phyloP scores from a whole-genome alignment of 2,797 vertebrate species.

The Octomys mimax region DNA sequence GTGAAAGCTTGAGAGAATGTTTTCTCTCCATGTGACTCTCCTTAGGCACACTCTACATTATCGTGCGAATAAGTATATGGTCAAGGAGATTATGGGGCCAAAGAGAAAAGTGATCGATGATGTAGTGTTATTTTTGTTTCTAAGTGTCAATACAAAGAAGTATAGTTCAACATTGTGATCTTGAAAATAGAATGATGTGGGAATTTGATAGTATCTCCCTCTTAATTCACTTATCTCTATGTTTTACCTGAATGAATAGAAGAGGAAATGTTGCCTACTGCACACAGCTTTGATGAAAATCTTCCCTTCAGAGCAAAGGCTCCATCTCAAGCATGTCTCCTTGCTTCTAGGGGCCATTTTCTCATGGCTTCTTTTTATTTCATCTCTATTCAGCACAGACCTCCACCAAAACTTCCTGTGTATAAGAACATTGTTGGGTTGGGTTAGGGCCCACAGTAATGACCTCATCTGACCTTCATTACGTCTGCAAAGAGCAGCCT shows the following conservation, averaged over 20 bases:
- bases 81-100: no score
- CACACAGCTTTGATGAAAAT: neutral
- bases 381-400: neutral
- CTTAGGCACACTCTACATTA: no score
- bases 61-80: no score
- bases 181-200: neutral
- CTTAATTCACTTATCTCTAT: conserved; percentile 5
- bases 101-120: neutral
- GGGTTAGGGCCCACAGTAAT: neutral
- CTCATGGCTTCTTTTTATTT: neutral
- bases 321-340: neutral
- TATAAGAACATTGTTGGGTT: neutral
- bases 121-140: neutral
- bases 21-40: no score
- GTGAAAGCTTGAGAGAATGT: no score
- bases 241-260: neutral
- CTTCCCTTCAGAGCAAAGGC: neutral
- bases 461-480: neutral
- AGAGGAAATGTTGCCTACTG: neutral
- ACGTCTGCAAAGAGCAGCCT: neutral
- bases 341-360: neutral
- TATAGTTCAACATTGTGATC: neutral
- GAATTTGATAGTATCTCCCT: neutral
- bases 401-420: neutral
- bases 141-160: neutral